Base-by-base conservation (phyloP, 2,797 vertebrate species). In the Coregonus ussuriensis region DNA sequence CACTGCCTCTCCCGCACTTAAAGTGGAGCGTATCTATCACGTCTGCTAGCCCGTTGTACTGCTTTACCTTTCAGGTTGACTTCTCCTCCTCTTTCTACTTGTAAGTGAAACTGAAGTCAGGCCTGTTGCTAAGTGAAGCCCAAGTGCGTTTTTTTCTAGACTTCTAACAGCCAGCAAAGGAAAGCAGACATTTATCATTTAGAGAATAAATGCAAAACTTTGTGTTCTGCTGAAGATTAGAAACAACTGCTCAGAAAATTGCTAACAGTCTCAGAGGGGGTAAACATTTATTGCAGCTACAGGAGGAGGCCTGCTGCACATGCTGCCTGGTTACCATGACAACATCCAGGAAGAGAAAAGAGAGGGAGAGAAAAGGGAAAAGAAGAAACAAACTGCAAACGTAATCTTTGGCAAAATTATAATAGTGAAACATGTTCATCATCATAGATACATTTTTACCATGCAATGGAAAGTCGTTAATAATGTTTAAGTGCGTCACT, bases 231-330 rank as follows among this genome's bases (percentile, higher is more conserved):
- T 47, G 76, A 79, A 88, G 85, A 91, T 91, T 84, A 86, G 80
- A 88, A 92, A 93, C 87, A 91, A 92, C 85, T 90, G 88, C 79
- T 52, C 41, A 75, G 85, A 89, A 88, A 86, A 89, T 86, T 82
- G 85, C 80, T 88, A 71, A 85, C 86, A 86, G 85, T 89, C 86
- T 79, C 18, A 33, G 29, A 1, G 9, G 4, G 71, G 25, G 53
- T 6, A 54, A 63, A 76, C 35, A 71, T 78, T 25, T 25, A 70
- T 74, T 77, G 80, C 79, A 81, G 41, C 59, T 71, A 67, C 71
- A 82, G 70, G 74, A 71, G 72, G 83, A 21, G 51, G 77, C 62
- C 25, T 6, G 21, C 75, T 77, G 79, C 75, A 74, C 81, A 83
- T 53, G 71, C 31, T 79, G 68, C 41, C 41, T 47, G 41, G 4